phyloP scores from a whole-genome alignment of 2,113 vertebrate genomes.

The Acinonyx jubatus region DNA sequence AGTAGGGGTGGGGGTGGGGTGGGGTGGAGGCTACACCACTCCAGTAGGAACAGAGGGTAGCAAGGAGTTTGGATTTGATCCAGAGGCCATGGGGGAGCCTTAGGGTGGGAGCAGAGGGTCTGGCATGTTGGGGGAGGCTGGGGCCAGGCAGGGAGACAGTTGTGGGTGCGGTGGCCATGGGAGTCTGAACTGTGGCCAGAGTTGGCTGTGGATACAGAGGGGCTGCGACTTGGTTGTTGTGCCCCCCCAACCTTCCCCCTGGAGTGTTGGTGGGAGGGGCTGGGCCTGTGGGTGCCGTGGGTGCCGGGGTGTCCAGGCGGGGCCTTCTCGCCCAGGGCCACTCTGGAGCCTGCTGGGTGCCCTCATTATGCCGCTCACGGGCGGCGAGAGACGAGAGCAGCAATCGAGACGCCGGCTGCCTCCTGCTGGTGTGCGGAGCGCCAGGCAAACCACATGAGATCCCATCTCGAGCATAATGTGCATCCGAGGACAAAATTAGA shows the following conservation, averaged over 20 bases:
- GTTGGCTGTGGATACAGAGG: neutral
- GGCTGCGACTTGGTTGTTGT: neutral
- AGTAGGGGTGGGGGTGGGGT: no score
- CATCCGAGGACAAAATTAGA: constrained; percentile 93
- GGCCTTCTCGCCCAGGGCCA: neutral
- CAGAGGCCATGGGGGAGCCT: neutral
- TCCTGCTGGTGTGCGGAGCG: constrained; percentile 85
- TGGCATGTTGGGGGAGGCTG: neutral
- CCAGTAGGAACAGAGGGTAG: neutral
- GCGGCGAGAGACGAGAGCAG: constrained; percentile 77
- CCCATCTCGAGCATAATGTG: constrained; percentile 90
- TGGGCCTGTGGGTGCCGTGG: neutral
- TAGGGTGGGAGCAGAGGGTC: neutral
- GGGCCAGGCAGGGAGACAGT: neutral
- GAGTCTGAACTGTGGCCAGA: neutral
- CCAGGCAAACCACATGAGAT: constrained; percentile 90
- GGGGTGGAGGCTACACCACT: neutral
- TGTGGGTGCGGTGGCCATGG: rapidly evolving
- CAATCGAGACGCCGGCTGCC: constrained; percentile 83
- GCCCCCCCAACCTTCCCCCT: neutral
- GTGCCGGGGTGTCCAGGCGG: neutral
- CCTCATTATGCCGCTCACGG: constrained; percentile 83
- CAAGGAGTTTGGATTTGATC: neutral
- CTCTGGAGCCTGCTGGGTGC: constrained; percentile 79
- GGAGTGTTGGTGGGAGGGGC: neutral